Evolutionary conservation across 2,113 vertebrate genomes (phyloP).

Genomic region (Ondatra zibethicus): DNA sequence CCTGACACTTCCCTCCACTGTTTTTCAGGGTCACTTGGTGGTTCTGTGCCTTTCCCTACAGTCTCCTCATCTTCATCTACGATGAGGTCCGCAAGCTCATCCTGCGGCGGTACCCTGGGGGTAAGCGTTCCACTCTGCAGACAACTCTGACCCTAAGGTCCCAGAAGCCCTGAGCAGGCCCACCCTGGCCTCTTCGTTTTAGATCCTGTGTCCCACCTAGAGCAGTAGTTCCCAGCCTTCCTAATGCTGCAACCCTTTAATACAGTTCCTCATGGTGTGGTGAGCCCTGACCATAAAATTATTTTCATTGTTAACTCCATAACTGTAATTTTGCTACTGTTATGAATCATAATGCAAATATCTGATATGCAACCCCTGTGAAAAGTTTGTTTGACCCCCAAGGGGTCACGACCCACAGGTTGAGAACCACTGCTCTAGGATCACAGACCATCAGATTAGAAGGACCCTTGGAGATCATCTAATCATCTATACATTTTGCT

Average conservation of each 20-base stretch:
- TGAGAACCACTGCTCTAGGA: not conserved
- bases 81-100: constrained; percentile 91
- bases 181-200: not conserved
- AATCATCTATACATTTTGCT: not conserved
- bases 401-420: not conserved
- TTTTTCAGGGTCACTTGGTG: constrained; percentile 89
- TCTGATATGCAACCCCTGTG: not conserved
- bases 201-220: not conserved
- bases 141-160: not conserved
- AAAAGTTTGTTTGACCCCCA: not conserved
- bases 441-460: not conserved
- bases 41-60: constrained; percentile 92
- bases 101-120: constrained; percentile 89
- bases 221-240: not conserved
- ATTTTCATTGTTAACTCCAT: not conserved
- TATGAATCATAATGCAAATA: not conserved
- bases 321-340: not conserved
- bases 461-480: not conserved
- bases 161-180: not conserved
- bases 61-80: constrained; percentile 91
- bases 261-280: no score
- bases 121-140: constrained; percentile 70
- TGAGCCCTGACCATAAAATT: not conserved
- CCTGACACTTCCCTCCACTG: not conserved
- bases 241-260: not conserved